A percentile compares a stretch with the other conserved stretches of the same genome.
phyloP scores from a whole-genome alignment of 1,140 invertebrate species.

The Meteorus sp. region DNA sequence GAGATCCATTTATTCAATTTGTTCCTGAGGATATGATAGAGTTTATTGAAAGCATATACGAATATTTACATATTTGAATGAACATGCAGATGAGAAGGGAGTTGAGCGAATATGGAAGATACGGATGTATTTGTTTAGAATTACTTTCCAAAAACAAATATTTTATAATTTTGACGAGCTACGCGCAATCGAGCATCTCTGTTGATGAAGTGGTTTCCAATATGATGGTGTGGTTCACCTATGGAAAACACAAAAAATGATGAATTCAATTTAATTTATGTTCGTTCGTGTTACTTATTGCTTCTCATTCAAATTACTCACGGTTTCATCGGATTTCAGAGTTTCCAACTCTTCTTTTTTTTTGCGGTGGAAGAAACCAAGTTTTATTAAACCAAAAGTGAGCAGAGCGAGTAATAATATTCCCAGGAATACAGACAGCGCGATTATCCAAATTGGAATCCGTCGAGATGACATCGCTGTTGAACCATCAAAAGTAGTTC shows the following conservation, averaged over 20 bases:
- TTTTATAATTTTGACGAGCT: slow-evolving; percentile 1
- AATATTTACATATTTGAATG: background rate
- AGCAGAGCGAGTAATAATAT: slow-evolving; percentile 46
- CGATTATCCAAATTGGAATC: slow-evolving; percentile 49
- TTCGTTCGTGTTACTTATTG: too few species aligned
- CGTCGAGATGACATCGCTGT: slow-evolving; percentile 27
- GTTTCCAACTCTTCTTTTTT: slow-evolving; percentile 44
- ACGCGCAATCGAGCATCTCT: slow-evolving; percentile 25
- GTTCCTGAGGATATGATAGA: background rate
- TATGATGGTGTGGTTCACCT: slow-evolving; percentile 19
- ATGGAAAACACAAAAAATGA: slow-evolving; percentile 18
- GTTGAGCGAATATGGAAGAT: too few species aligned
- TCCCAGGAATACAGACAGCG: slow-evolving; percentile 48
- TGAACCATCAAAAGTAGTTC: slow-evolving; percentile 46
- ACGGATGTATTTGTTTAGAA: too few species aligned
- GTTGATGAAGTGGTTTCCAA: slow-evolving; percentile 30
- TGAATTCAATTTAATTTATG: background rate
- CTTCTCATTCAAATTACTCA: slow-evolving; percentile 20
- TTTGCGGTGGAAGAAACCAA: slow-evolving; percentile 53
- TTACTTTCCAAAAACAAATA: background rate
- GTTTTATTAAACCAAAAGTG: slow-evolving; percentile 43
- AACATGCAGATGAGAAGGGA: too few species aligned
- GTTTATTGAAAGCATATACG: background rate
- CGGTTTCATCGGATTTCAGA: slow-evolving; percentile 36
- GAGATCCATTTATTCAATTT: background rate